Conservation (phyloP, 2,888 invertebrate genomes). For the Yponomeuta evonymella region DNA sequence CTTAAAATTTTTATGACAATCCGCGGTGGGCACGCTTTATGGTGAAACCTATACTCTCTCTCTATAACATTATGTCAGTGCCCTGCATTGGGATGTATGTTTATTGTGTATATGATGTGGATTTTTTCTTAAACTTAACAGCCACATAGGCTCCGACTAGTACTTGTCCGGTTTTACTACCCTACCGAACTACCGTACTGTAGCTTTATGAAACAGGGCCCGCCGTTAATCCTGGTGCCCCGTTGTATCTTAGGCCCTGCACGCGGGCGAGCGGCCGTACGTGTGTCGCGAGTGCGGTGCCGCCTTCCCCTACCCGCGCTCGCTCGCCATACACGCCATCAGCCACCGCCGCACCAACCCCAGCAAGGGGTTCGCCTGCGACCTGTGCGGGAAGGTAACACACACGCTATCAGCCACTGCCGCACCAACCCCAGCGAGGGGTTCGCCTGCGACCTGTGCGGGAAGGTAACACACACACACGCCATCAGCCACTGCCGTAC, state of each 20-base stretch:
- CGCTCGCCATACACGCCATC: slow-evolving; percentile 75
- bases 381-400: slow-evolving; percentile 78
- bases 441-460: slow-evolving; percentile 81
- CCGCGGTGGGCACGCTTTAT: too few relatives aligned
- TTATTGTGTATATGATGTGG: too few relatives aligned
- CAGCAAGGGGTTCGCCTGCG: slow-evolving; percentile 76
- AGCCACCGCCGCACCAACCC: slow-evolving; percentile 65
- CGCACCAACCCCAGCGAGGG: slow-evolving; percentile 52
- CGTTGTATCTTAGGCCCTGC: slow-evolving; percentile 56
- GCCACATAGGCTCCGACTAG: too few relatives aligned
- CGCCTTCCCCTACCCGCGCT: slow-evolving; percentile 77
- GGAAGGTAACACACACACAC: slow-evolving; percentile 51
- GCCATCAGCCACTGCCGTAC: neutral
- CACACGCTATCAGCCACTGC: slow-evolving; percentile 61
- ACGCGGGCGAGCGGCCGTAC: slow-evolving; percentile 75
- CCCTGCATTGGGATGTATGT: too few relatives aligned
- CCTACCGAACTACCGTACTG: too few relatives aligned
- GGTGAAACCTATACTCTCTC: too few relatives aligned
- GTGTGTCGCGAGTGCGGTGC: slow-evolving; percentile 76
- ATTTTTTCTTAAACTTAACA: too few relatives aligned
- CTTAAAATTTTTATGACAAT: too few relatives aligned
- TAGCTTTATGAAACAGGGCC: too few relatives aligned
- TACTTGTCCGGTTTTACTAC: too few relatives aligned
- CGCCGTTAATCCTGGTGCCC: too few relatives aligned
- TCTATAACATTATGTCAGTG: too few relatives aligned